phyloP scores from a whole-genome alignment of 37 sponge, comb jelly and placozoan genomes.

The Chondrilla cf. caribensis region DNA sequence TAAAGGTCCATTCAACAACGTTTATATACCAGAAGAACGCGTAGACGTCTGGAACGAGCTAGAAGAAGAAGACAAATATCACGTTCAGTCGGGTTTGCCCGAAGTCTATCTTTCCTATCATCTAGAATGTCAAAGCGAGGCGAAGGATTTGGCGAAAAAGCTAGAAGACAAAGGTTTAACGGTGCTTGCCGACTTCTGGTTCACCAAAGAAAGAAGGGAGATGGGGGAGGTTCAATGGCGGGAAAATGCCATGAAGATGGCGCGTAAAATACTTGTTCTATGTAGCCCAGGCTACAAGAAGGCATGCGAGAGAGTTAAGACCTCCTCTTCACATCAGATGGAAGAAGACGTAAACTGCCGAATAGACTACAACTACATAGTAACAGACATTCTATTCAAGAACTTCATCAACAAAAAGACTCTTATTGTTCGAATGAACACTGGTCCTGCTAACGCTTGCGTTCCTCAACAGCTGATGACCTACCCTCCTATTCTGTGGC shows the following conservation, averaged over 20 bases:
- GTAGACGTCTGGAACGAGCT: slow-evolving; percentile 12
- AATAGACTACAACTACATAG: slow-evolving; percentile 13
- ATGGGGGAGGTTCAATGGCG: slow-evolving; percentile 20
- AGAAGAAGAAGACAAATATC: slow-evolving; percentile 4
- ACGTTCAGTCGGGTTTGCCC: neutral
- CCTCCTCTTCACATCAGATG: neutral
- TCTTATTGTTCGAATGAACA: neutral
- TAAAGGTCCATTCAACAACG: neutral
- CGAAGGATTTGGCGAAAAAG: slow-evolving; percentile 12
- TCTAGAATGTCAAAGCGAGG: neutral
- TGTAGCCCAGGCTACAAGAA: slow-evolving; percentile 16
- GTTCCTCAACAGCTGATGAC: slow-evolving; percentile 13
- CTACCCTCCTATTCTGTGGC: slow-evolving; percentile 16
- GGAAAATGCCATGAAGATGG: slow-evolving; percentile 6
- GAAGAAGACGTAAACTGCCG: neutral
- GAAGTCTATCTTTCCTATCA: slow-evolving; percentile 17
- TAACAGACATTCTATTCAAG: slow-evolving; percentile 8
- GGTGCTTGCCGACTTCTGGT: neutral
- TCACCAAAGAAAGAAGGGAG: neutral
- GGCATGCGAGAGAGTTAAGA: neutral
- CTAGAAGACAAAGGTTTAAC: neutral
- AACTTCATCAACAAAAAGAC: slow-evolving; percentile 26
- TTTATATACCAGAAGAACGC: slow-evolving; percentile 4
- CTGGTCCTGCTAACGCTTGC: neutral
- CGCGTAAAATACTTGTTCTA: neutral